Percentiles rank a stretch among this genome's conserved stretches.
Conservation (phyloP, 2,888 invertebrate species). For the Phengaris arion region DNA sequence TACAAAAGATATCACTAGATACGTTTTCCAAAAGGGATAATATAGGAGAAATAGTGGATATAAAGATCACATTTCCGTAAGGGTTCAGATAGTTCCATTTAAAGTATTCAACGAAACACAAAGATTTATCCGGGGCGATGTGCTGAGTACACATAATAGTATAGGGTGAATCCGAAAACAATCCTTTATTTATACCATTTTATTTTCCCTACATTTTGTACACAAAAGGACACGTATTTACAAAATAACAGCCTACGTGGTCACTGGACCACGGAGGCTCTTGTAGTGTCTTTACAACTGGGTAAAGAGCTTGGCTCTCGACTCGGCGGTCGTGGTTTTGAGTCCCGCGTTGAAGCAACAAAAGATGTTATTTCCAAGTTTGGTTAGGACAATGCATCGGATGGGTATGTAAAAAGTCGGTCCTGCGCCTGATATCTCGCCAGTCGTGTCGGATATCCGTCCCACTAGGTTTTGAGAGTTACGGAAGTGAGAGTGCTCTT, state of each 20-base stretch:
- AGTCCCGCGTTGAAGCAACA: too few species aligned
- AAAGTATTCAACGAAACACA: slow-evolving; percentile 15
- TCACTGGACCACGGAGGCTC: too few species aligned
- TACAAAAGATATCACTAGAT: background rate
- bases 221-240: background rate
- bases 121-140: slow-evolving; percentile 11
- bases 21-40: slow-evolving; percentile 5
- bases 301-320: too few species aligned
- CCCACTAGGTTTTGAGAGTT: too few species aligned
- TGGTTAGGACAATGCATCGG: too few species aligned
- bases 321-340: too few species aligned
- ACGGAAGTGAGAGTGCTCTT: too few species aligned
- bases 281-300: background rate
- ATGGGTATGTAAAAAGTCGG: too few species aligned
- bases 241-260: background rate
- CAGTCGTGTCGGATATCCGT: too few species aligned
- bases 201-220: background rate
- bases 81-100: slow-evolving; percentile 21
- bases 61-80: slow-evolving; percentile 21
- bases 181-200: slow-evolving; percentile 3
- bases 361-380: too few species aligned
- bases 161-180: slow-evolving; percentile 12
- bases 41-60: slow-evolving; percentile 15
- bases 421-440: too few species aligned
- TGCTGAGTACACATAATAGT: slow-evolving; percentile 21